Base-by-base conservation (phyloP, 2,113 vertebrate genomes). In the Festucalex cinctus region DNA sequence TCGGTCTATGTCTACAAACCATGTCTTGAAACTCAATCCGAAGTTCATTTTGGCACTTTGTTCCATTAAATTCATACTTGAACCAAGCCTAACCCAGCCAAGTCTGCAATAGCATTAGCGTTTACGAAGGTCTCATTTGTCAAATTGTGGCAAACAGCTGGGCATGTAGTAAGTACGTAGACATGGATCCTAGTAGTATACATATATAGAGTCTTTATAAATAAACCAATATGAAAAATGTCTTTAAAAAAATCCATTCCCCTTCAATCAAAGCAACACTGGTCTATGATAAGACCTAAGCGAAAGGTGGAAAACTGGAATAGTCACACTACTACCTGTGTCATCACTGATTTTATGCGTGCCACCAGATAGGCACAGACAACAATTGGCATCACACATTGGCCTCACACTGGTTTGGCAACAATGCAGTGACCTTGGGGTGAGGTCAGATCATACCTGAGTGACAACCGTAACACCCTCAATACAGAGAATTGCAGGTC, bases 281-380 rank as follows among this genome's bases (percentile, higher is more conserved):
- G 63, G 69, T 70, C 56, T 71, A 32, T 37, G 73, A 75, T 73
- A 75, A 43, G 66, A 85, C 69, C 73, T 63, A 75, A 54, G 24
- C 24, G 7, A 66, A 57, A 71, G 54, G 24, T 78, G 53, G 70
- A 22, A 61, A 61, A 39, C n/a, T n/a, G 59, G n/a, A 61, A 41
- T 22, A 24, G 62, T 65, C 43, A 12, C 71, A 68, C 81, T 81
- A 72, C 76, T 82, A 73, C 85, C 67, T 81, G 79, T 73, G 68
- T 89, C 84, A 86, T 88, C 76, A 84, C 67, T 49, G 69, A 81
- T 83, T 86, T 86, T 81, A 83, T 69, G 76, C 80, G 81, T 75
- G 59, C 68, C 76, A 84, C 74, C 90, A 92, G 90, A 90, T 91
- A 90, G 90, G 87, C 79, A 37, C 71, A 90, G 88, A 91, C 90